These are phyloP conservation scores for Trochalopteron elliotii DNA, from an alignment of 2,113 vertebrate species.

Conservation along the genomic window DNA sequence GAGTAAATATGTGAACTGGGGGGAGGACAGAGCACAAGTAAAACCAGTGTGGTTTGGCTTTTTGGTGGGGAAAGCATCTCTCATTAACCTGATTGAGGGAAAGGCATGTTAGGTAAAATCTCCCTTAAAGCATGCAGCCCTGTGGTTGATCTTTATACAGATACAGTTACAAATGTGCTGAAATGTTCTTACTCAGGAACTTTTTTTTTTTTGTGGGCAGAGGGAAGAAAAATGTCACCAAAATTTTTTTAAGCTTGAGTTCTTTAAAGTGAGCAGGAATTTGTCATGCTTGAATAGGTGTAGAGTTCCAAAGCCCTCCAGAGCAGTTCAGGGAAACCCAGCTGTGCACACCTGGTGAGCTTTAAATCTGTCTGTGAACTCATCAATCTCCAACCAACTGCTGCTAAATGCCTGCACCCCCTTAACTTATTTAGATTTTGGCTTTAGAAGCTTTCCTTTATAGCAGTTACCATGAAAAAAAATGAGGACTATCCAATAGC, in stretches of 20 bases:
- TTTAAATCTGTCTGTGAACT: slow-evolving; percentile 59
- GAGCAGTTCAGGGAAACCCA: slow-evolving; percentile 27
- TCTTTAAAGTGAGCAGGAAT: slow-evolving; percentile 31
- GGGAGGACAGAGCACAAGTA: background rate
- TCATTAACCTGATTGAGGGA: background rate
- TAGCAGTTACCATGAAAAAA: background rate
- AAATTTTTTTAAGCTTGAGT: background rate
- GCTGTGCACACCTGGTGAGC: slow-evolving; percentile 37
- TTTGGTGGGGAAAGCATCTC: background rate
- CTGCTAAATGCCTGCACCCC: background rate
- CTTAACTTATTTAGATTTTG: background rate
- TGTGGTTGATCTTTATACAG: background rate
- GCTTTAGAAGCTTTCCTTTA: slow-evolving; percentile 2
- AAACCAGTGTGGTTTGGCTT: background rate
- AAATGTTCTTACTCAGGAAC: background rate
- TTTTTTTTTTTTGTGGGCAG: background rate
- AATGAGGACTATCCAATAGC: background rate
- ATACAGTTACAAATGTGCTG: background rate
- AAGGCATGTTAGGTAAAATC: background rate
- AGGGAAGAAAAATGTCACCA: background rate
- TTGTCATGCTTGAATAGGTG: slow-evolving; percentile 16
- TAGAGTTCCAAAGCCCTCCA: slow-evolving; percentile 31
- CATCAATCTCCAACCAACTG: slow-evolving; percentile 18
- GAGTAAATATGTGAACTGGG: background rate
- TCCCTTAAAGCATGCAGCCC: background rate